Conservation (phyloP, 2,113 vertebrate genomes). For the Natator depressus region DNA sequence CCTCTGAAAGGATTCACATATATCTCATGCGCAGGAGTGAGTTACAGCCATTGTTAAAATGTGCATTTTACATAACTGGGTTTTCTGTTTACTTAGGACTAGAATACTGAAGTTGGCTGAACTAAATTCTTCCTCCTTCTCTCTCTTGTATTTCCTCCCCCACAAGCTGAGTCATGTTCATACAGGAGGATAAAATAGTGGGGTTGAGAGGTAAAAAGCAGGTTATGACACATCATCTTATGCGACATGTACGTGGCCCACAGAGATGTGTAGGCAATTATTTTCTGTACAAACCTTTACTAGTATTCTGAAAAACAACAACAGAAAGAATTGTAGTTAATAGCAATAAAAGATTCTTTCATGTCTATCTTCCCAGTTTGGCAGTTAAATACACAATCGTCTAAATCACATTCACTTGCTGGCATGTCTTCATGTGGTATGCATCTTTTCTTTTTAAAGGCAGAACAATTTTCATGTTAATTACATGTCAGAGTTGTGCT, state of each 20-base stretch:
- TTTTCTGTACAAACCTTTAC: neutral
- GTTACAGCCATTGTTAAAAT: neutral
- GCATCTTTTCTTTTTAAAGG: neutral
- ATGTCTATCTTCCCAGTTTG: neutral
- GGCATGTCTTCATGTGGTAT: neutral
- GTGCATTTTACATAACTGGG: neutral
- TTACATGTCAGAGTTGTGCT: neutral
- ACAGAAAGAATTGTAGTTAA: neutral
- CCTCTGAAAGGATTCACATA: neutral
- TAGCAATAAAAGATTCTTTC: neutral
- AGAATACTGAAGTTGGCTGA: neutral
- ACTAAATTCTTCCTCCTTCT: neutral
- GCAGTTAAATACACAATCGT: neutral
- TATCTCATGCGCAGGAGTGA: neutral
- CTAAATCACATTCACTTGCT: neutral
- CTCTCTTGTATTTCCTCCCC: neutral
- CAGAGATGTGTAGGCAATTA: neutral
- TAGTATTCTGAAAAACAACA: accelerated
- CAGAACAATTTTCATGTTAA: conserved; percentile 23
- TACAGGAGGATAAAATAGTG: neutral
- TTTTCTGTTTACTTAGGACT: neutral
- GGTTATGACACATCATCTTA: neutral
- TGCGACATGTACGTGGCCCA: neutral
- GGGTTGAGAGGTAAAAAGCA: neutral
- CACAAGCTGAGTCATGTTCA: neutral